Conservation (phyloP, 92 coral and sea anemone genomes). For the Anthopleura xanthogrammica region DNA sequence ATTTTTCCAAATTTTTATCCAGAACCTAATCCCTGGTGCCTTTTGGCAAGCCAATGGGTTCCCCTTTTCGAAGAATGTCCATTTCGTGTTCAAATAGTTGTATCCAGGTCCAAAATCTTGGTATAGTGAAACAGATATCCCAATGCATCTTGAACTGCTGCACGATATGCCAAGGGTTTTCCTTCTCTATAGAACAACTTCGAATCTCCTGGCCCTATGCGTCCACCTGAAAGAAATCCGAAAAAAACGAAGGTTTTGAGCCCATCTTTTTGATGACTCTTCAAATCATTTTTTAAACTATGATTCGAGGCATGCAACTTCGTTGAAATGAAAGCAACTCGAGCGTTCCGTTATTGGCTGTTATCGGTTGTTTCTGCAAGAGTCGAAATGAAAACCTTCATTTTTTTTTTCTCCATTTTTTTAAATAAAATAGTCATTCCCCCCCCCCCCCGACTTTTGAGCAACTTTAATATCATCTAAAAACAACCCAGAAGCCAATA, state of each 20-base stretch:
- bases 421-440: no score
- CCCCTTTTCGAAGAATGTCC: conserved; percentile 45
- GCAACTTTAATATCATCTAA: no score
- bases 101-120: conserved; percentile 57
- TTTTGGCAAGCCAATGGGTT: conserved; percentile 55
- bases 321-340: neutral
- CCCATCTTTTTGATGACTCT: neutral
- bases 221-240: conserved; percentile 43
- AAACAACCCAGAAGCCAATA: no score
- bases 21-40: conserved; percentile 36
- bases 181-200: conserved; percentile 50
- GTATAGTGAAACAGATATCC: conserved; percentile 55
- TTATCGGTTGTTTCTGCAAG: neutral
- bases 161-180: conserved; percentile 55
- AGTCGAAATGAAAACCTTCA: no score
- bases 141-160: conserved; percentile 65
- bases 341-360: no score
- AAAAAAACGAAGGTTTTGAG: neutral
- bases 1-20: conserved; percentile 29
- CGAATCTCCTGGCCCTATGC: conserved; percentile 60
- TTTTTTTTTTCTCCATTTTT: neutral
- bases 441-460: no score
- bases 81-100: conserved; percentile 47
- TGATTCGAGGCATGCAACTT: no score
- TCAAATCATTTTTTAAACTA: neutral